Evolutionary conservation across 2,888 invertebrate genomes (phyloP).

Genomic region (Drosophila suboccidentalis): DNA sequence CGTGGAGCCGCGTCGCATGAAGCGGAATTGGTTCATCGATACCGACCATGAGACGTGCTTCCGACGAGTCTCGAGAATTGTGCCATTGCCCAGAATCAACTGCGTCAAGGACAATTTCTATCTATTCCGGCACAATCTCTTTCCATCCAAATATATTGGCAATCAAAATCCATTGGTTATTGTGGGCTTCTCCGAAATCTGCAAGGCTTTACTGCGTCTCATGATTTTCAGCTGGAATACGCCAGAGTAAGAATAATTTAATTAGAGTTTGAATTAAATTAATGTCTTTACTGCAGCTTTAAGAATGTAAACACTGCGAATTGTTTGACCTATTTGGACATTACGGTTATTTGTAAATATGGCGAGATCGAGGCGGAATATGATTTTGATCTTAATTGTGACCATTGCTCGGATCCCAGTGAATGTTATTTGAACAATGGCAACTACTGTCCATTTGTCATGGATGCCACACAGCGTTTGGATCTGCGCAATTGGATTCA

Average conservation of each 20-base stretch:
- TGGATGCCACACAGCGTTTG: slow-evolving; percentile 71
- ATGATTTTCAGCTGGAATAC: slow-evolving; percentile 76
- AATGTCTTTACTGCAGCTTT: slow-evolving; percentile 17
- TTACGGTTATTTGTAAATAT: slow-evolving; percentile 66
- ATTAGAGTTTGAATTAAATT: no score
- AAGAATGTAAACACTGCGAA: slow-evolving; percentile 40
- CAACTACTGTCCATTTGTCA: slow-evolving; percentile 61
- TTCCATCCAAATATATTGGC: slow-evolving; percentile 57
- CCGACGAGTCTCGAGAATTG: not conserved
- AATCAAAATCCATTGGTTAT: slow-evolving; percentile 61
- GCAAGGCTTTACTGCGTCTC: slow-evolving; percentile 73
- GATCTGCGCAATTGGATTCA: slow-evolving; percentile 72
- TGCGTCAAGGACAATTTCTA: slow-evolving; percentile 53
- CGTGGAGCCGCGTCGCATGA: slow-evolving; percentile 71
- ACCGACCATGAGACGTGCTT: not conserved
- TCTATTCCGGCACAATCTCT: slow-evolving; percentile 64
- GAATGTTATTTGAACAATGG: slow-evolving; percentile 64
- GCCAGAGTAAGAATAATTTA: slow-evolving; percentile 55
- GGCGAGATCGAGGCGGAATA: slow-evolving; percentile 75
- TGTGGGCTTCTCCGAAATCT: slow-evolving; percentile 73
- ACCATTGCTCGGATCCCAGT: slow-evolving; percentile 32
- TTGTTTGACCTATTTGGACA: slow-evolving; percentile 68
- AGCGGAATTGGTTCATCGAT: slow-evolving; percentile 54
- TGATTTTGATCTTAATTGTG: slow-evolving; percentile 62
- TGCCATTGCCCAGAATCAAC: slow-evolving; percentile 33